Evolutionary conservation across 2,113 vertebrate genomes (phyloP).

Genomic region (Riparia riparia): DNA sequence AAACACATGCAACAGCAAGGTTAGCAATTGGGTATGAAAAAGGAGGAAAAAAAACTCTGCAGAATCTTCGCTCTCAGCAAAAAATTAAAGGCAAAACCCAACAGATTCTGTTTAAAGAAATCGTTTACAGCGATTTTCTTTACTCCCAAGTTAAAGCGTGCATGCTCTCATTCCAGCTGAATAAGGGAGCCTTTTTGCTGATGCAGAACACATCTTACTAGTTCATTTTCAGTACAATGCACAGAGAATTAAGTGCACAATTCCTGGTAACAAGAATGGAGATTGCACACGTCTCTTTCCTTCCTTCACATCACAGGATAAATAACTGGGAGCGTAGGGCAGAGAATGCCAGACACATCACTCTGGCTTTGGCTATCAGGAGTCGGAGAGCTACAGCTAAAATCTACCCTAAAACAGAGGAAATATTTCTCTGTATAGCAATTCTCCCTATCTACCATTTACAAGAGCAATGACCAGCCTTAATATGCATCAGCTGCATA

Average conservation of each 20-base stretch:
- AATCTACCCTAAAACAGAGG: constrained; percentile 2
- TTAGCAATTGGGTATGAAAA: constrained; percentile 28
- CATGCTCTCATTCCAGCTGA: constrained; percentile 46
- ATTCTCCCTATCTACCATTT: constrained; percentile 41
- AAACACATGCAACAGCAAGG: constrained; percentile 45
- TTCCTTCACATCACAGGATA: constrained; percentile 9
- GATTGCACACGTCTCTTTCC: constrained; percentile 46
- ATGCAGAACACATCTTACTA: constrained; percentile 66
- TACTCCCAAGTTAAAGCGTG: constrained; percentile 26
- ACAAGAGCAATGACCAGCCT: constrained; percentile 40
- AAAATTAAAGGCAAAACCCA: constrained; percentile 55
- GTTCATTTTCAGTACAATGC: constrained; percentile 70
- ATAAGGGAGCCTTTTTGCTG: constrained; percentile 67
- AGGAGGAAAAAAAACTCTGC: neutral
- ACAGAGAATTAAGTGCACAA: constrained; percentile 69
- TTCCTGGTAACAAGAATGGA: constrained; percentile 63
- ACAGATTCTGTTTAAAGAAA: constrained; percentile 61
- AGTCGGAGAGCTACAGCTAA: neutral
- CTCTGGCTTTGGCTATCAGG: neutral
- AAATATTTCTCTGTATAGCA: constrained; percentile 22
- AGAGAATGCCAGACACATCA: neutral
- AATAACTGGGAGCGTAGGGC: neutral
- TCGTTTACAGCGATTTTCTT: constrained; percentile 53
- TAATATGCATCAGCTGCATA: constrained; percentile 40
- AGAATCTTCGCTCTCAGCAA: constrained; percentile 66